Conservation (phyloP, 2,113 vertebrate species). For the Epinephelus cyanopodus region DNA sequence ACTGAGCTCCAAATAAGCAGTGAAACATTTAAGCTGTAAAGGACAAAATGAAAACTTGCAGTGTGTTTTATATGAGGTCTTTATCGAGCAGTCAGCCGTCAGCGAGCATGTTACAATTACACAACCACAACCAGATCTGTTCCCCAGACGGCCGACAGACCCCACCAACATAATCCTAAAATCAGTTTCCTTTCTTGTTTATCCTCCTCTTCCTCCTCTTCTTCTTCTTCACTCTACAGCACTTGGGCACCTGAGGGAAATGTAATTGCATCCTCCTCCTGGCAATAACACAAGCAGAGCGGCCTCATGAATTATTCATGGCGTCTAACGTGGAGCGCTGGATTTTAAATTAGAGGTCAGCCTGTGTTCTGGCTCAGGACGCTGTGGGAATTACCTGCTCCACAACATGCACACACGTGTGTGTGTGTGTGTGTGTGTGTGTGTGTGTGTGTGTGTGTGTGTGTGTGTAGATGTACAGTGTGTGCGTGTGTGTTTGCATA, state of each 20-base stretch:
- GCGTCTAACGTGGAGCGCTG: constrained; percentile 56
- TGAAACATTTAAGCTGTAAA: constrained; percentile 23
- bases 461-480: not conserved
- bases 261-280: constrained; percentile 78
- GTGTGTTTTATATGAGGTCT: constrained; percentile 47
- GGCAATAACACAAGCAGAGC: constrained; percentile 72
- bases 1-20: constrained; percentile 7
- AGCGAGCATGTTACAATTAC: not conserved
- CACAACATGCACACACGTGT: not conserved
- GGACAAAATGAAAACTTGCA: constrained; percentile 36
- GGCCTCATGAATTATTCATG: constrained; percentile 80
- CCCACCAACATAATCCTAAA: constrained; percentile 20
- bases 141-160: constrained; percentile 27
- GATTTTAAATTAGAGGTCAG: constrained; percentile 83
- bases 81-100: constrained; percentile 32
- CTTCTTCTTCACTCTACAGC: constrained; percentile 28
- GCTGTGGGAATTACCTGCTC: constrained; percentile 57
- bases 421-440: not conserved
- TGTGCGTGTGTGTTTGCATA: not conserved
- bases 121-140: not conserved
- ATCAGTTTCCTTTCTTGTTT: not conserved
- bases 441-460: not conserved
- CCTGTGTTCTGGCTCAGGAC: constrained; percentile 52
- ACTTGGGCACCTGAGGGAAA: constrained; percentile 68
- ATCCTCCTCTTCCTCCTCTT: not conserved